A percentile compares a stretch with the other conserved stretches of the same genome.
Conservation (phyloP, 2,113 vertebrate species). For the Psittacus erithacus region DNA sequence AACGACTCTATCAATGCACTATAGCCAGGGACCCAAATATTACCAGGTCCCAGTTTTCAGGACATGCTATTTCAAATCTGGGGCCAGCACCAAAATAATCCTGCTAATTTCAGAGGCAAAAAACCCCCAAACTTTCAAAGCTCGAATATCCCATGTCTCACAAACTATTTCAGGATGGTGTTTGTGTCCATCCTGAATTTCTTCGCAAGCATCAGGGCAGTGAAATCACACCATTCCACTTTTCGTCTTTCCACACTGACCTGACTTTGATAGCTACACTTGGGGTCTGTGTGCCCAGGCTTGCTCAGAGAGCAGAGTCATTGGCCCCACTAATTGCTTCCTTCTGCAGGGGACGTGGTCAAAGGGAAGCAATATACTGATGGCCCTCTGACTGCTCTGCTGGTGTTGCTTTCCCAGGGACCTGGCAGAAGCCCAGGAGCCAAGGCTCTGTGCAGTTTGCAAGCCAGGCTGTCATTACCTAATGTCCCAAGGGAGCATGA, state of each 20-base stretch:
- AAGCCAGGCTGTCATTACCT: neutral
- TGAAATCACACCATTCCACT: neutral
- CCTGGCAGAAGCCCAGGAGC: neutral
- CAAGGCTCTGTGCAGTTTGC: neutral
- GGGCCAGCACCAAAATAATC: constrained; percentile 31
- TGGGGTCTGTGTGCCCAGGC: neutral
- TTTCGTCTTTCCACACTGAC: neutral
- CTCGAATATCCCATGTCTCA: neutral
- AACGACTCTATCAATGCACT: neutral
- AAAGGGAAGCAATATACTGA: neutral
- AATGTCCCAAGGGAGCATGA: neutral
- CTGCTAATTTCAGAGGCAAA: constrained; percentile 6
- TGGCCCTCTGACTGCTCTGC: neutral
- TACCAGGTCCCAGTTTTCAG: neutral
- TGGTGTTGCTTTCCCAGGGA: neutral
- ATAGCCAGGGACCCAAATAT: neutral
- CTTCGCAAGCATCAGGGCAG: neutral
- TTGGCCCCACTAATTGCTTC: neutral
- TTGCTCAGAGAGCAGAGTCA: neutral
- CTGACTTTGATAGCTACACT: neutral
- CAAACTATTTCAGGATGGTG: constrained; percentile 1
- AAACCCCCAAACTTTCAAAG: neutral
- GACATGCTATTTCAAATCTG: neutral
- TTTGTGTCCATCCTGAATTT: neutral
- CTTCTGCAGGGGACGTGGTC: neutral